Evolutionary conservation across 2,888 invertebrate genomes (phyloP).

Genomic region (Calliphora vomitoria): DNA sequence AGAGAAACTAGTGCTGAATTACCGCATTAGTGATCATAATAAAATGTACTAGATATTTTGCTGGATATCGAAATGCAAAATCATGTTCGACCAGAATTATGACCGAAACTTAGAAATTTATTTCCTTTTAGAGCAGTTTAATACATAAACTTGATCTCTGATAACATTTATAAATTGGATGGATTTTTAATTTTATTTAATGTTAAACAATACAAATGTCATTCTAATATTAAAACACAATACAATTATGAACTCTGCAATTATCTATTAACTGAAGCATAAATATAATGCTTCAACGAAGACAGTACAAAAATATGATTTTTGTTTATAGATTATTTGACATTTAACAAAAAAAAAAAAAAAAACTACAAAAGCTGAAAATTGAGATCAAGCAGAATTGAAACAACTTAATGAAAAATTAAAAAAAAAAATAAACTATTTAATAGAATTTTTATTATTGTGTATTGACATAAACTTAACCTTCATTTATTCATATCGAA

Average conservation of each 20-base stretch:
- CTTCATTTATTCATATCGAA: constrained; percentile 49
- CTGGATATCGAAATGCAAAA: no score
- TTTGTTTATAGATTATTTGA: constrained; percentile 8
- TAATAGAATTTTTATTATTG: neutral
- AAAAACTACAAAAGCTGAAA: neutral
- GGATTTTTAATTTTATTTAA: no score
- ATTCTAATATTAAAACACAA: neutral
- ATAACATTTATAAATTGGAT: no score
- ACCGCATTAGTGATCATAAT: no score
- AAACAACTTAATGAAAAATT: constrained; percentile 5
- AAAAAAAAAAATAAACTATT: neutral
- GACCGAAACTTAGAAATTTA: no score
- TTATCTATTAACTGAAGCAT: neutral
- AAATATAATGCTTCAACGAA: neutral
- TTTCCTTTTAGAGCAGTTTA: no score
- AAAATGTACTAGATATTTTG: neutral
- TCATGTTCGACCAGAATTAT: no score
- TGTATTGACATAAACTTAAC: constrained; percentile 64
- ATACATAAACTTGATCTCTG: no score
- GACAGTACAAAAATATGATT: neutral
- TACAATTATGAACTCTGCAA: constrained; percentile 12
- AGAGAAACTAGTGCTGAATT: no score
- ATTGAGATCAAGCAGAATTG: neutral
- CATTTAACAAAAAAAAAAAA: constrained; percentile 43
- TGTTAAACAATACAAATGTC: no score